Evolutionary conservation across 2,113 vertebrate species (phyloP), one percentile per base, ranked within the genome.

Genomic region (Vidua chalybeata): DNA sequence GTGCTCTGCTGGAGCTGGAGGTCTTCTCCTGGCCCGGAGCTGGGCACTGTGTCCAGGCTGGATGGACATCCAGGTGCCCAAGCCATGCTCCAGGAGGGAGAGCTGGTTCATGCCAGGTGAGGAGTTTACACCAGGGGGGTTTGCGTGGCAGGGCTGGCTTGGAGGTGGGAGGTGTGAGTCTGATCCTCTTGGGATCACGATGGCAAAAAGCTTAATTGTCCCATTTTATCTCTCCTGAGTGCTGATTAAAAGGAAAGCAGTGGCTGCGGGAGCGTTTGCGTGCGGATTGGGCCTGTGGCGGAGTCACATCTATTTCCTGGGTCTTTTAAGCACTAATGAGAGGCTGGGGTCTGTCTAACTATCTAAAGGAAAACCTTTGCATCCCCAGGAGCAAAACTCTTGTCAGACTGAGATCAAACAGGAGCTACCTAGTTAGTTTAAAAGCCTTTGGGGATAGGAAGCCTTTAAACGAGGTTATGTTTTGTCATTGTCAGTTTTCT

Each of bases 281-380:
- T 46, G 2, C 5, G 4, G 49, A 61, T 35, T 10, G 30, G 46
- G 79, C 95, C 63, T 39, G 41, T 87, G 94, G 87, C 94, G 62
- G 77, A 69, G 69, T 41, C 48, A 41, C 56, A 61, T 82, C 89
- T 21, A 33, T 94, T 95, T 94, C 77, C 91, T 63, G 62, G n/a
- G 7, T 64, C 77, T 91, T 92, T 93, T 56, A 82, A 82, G 49
- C 81, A 75, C 90, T 97, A 92, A 93, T 94, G 93, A 92, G 93
- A 28, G 68, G 39, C 73, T 63, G 35, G 59, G 94, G 64, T 63
- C 86, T 66, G 35, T 39, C 83, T 88, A 9, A 67, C 76, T 69
- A 5, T 71, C 83, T 86, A 59, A 95, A 90, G 73, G 55, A 90
- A 89, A 93, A 74, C 68, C 76, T 84, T 37, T 74, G 56, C 27